Percentiles rank a stretch among this genome's conserved stretches.
These are phyloP conservation scores for Taurulus bubalis DNA, from an alignment of 2,113 vertebrate genomes.

Conservation along the genomic window DNA sequence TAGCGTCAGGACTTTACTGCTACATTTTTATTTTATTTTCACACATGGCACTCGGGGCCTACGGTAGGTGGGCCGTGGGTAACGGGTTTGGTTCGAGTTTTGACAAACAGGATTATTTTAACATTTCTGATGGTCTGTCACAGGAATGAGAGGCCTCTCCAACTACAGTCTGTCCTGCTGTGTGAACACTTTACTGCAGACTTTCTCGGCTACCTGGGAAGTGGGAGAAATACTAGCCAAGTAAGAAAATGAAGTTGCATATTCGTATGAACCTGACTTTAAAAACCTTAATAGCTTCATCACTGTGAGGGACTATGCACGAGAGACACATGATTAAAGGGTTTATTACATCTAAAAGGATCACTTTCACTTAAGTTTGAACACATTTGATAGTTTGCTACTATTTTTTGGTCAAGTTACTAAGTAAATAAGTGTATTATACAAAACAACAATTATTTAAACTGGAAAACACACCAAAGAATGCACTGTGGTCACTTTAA, in stretches of 20 bases:
- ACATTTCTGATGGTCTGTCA: conserved; percentile 4
- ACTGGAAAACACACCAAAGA: background rate
- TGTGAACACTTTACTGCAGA: conserved; percentile 81
- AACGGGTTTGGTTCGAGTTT: background rate
- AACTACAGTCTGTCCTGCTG: conserved; percentile 81
- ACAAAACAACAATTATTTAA: background rate
- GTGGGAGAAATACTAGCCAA: conserved; percentile 65
- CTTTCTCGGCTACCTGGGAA: conserved; percentile 78
- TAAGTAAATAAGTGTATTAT: background rate
- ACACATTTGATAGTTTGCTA: background rate
- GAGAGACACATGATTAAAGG: background rate
- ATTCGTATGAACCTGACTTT: background rate
- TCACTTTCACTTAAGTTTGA: background rate
- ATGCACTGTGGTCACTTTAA: too few relatives aligned
- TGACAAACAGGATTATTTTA: background rate
- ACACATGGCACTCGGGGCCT: background rate
- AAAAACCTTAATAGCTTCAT: background rate
- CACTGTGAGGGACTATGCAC: background rate
- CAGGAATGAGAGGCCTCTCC: conserved; percentile 74
- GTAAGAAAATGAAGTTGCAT: conserved; percentile 49
- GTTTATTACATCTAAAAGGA: background rate
- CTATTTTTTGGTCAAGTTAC: background rate
- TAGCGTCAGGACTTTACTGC: background rate
- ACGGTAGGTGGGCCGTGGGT: background rate
- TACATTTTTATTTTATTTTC: background rate